These are phyloP conservation scores for Aphelinus certus DNA, from an alignment of 1,140 invertebrate species.

Conservation along the genomic window DNA sequence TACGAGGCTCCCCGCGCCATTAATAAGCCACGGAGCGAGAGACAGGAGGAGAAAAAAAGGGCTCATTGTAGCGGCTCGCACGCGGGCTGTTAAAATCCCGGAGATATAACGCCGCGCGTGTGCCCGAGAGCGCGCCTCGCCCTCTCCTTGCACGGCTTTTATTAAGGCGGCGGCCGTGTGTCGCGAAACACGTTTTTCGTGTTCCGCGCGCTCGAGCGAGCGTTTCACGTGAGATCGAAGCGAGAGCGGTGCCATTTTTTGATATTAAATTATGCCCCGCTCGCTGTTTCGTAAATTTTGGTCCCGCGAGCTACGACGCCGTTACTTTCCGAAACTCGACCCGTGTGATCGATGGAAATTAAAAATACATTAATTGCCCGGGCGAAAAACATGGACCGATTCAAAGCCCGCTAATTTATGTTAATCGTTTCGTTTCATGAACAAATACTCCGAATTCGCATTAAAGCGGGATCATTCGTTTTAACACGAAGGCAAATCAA, in stretches of 20 bases:
- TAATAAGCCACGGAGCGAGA: background rate
- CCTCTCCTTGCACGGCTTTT: too few species aligned
- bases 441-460: too few species aligned
- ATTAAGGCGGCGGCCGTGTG: background rate
- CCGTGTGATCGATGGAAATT: slow-evolving; percentile 10
- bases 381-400: slow-evolving; percentile 29
- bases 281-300: slow-evolving; percentile 14
- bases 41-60: too few species aligned
- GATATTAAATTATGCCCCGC: slow-evolving; percentile 27
- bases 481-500: too few species aligned
- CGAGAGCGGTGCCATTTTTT: slow-evolving; percentile 9
- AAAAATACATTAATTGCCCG: background rate
- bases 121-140: too few species aligned
- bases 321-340: background rate
- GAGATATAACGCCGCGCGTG: background rate
- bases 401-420: too few species aligned
- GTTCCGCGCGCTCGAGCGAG: background rate
- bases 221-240: too few species aligned
- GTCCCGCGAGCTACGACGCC: background rate
- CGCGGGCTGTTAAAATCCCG: too few species aligned
- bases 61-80: too few species aligned
- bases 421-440: too few species aligned
- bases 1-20: background rate
- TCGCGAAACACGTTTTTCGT: slow-evolving; percentile 33
- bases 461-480: too few species aligned